Base-by-base conservation (phyloP, 2,113 vertebrate genomes). In the Hyaena hyaena region DNA sequence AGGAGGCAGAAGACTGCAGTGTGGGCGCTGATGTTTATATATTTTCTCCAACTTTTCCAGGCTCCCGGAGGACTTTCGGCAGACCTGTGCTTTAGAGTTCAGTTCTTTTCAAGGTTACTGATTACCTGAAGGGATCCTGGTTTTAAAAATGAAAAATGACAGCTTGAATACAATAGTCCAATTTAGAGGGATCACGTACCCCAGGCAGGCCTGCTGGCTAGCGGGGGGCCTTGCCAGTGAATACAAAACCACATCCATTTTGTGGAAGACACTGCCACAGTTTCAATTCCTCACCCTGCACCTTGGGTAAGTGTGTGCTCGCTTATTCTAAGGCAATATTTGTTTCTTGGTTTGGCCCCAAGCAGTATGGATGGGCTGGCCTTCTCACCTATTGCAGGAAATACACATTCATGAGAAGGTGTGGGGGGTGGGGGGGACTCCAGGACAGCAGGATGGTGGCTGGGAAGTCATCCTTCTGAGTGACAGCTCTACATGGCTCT, bases 141-240 rank as follows among this genome's bases (percentile, higher is more conserved):
- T 98, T 97, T 97, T 58, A 96, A 96, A 97, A 97, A 96, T 98
- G 97, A 97, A 97, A 96, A 96, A 98, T 96, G 97, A 96, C 87
- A 89, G 88, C 68, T 81, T 80, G 85, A 96, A 96, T 93, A 97
- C 96, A 97, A 88, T 97, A 92, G 92, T 94, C 87, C 81, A 93
- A 90, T 96, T 97, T 92, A 79, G 83, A 96, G 89, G 73, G 92
- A 68, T 55, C n/a, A 19, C 5, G n/a, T 14, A 53, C 26, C 82
- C 33, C 0, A 16, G 16, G 80, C 73, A 45, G 93, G n/a, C 77
- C 79, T 48, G 61, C 76, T 16, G 80, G 74, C 53, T n/a, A 8
- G 9, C 4, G 24, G 50, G 43, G 43, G 35, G 35, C 61, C 6
- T 90, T 77, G 31, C 82, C 68, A 24, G 80, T 0, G 48, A 81